Evolutionary conservation across 2,888 invertebrate species (phyloP).

Genomic region (Nephrotoma guestfalica): DNA sequence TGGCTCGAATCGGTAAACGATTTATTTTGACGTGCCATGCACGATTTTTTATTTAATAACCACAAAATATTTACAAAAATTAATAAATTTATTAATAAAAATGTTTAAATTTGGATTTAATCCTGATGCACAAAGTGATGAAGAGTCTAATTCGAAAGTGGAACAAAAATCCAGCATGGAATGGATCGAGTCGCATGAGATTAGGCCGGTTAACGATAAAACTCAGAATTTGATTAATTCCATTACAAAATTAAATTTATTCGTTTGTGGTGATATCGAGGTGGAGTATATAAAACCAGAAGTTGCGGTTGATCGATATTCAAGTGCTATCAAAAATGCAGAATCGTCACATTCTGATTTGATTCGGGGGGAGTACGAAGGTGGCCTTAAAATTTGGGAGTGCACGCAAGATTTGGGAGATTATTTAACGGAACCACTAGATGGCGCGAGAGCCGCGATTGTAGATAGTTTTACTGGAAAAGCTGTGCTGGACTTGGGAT

Average conservation of each 20-base stretch:
- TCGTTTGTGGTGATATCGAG: slow-evolving; percentile 32
- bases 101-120: slow-evolving; percentile 11
- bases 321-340: slow-evolving; percentile 30
- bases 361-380: slow-evolving; percentile 64
- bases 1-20: neutral
- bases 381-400: slow-evolving; percentile 94
- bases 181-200: neutral
- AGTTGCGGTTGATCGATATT: neutral
- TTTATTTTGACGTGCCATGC: neutral
- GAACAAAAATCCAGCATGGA: neutral
- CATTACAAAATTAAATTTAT: slow-evolving; percentile 17
- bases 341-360: slow-evolving; percentile 59
- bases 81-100: neutral
- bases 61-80: neutral
- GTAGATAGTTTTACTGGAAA: slow-evolving; percentile 33
- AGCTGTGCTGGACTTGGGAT: slow-evolving; percentile 74
- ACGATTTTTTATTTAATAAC: neutral
- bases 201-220: neutral
- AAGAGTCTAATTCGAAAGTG: neutral
- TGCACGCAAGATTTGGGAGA: slow-evolving; percentile 68
- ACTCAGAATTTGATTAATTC: neutral
- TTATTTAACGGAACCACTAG: slow-evolving; percentile 37
- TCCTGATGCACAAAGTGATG: neutral
- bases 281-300: slow-evolving; percentile 33
- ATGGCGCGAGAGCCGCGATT: slow-evolving; percentile 21